Evolutionary conservation across 2,797 vertebrate genomes (phyloP).

Genomic region (Chrysocyon brachyurus): DNA sequence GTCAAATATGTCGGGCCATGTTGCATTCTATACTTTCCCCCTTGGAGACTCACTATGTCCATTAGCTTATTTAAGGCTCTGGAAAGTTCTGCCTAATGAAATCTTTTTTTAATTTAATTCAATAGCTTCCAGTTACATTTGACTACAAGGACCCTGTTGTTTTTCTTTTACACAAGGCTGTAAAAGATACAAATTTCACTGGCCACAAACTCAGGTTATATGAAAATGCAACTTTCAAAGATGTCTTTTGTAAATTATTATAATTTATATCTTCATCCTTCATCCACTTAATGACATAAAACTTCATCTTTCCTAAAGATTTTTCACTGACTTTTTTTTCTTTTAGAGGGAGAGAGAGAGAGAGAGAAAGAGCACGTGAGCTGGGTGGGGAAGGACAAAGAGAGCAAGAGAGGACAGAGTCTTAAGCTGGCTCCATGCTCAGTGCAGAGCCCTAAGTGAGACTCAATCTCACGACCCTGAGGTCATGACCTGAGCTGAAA

Average conservation of each 20-base stretch:
- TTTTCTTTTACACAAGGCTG: background rate
- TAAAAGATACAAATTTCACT: background rate
- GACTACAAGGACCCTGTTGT: background rate
- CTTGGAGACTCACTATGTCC: background rate
- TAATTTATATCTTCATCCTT: background rate
- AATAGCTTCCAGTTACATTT: background rate
- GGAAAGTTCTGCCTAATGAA: background rate
- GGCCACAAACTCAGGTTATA: background rate
- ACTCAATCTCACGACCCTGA: background rate
- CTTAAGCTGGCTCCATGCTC: background rate
- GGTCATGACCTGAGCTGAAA: background rate
- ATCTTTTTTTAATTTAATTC: background rate
- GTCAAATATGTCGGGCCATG: background rate
- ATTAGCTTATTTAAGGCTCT: background rate
- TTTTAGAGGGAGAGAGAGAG: background rate
- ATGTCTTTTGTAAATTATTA: background rate
- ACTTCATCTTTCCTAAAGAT: background rate
- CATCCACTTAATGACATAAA: background rate
- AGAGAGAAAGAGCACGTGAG: background rate
- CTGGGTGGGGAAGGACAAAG: background rate
- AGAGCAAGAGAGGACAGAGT: background rate
- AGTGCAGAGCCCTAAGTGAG: background rate
- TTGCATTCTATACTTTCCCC: background rate
- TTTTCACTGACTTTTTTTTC: background rate
- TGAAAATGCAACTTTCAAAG: background rate